A percentile compares a stretch with the other conserved stretches of the same genome.
Evolutionary conservation across 2,888 invertebrate genomes (phyloP).

Genomic region (Apamea epomidion): DNA sequence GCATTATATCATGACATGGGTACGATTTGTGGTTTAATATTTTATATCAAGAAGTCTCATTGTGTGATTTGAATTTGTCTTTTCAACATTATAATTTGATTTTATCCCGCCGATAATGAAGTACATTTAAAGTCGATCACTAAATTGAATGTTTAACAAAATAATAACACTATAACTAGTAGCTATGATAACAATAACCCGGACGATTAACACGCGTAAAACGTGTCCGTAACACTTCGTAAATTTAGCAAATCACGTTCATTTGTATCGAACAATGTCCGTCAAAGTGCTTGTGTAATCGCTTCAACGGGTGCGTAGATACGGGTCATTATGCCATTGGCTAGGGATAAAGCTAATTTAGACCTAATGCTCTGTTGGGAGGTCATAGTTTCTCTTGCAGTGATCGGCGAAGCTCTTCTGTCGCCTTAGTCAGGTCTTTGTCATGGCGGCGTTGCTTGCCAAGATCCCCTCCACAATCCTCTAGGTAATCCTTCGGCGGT

Average conservation of each 20-base stretch:
- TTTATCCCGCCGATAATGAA: background rate
- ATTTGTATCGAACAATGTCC: constrained; percentile 71
- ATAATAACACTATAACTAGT: constrained; percentile 50
- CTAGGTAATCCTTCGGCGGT: constrained; percentile 95
- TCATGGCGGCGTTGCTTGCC: constrained; percentile 88
- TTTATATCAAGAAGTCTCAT: constrained; percentile 9
- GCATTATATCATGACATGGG: constrained; percentile 20
- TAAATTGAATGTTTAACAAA: constrained; percentile 37
- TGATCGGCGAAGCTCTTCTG: constrained; percentile 94
- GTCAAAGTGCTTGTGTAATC: constrained; percentile 71
- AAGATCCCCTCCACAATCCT: constrained; percentile 90
- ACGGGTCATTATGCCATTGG: constrained; percentile 67
- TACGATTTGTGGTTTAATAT: constrained; percentile 29
- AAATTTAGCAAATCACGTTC: constrained; percentile 71
- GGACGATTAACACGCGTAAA: constrained; percentile 56
- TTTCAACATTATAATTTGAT: background rate
- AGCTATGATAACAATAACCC: constrained; percentile 64
- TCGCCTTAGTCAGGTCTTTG: constrained; percentile 92
- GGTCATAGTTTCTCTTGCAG: constrained; percentile 94
- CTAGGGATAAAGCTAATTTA: constrained; percentile 73
- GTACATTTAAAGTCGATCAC: constrained; percentile 1
- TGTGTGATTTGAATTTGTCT: background rate
- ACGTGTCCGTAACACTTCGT: constrained; percentile 59
- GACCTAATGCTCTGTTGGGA: constrained; percentile 64
- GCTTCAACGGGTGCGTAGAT: constrained; percentile 67